These are phyloP conservation scores for Leptinotarsa undecemlineata DNA, from an alignment of 1,140 invertebrate genomes.

Conservation along the genomic window DNA sequence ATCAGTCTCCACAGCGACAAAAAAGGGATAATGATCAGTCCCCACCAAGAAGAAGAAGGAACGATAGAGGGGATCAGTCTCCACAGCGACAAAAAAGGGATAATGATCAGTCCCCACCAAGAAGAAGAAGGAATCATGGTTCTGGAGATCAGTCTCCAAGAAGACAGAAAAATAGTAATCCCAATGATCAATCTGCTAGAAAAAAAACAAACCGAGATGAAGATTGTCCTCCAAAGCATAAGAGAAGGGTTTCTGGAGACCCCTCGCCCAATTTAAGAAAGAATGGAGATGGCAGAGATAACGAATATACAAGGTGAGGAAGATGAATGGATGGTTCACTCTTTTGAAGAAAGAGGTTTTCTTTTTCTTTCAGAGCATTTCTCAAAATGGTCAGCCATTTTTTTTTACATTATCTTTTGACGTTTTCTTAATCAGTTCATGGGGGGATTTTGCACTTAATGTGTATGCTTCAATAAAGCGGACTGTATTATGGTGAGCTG, in stretches of 20 bases:
- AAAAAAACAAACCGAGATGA: constrained; percentile 27
- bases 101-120: constrained; percentile 38
- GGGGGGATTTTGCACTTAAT: too few species aligned
- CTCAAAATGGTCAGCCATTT: too few species aligned
- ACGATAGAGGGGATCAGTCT: neutral
- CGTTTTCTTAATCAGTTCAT: too few species aligned
- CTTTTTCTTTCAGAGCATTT: too few species aligned
- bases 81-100: constrained; percentile 40
- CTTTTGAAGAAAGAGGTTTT: too few species aligned
- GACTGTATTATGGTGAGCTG: too few species aligned
- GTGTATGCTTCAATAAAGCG: too few species aligned
- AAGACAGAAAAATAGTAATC: constrained; percentile 31
- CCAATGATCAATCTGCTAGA: constrained; percentile 31
- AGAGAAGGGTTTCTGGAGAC: neutral
- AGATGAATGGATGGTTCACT: too few species aligned
- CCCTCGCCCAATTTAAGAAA: neutral
- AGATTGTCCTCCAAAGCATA: neutral
- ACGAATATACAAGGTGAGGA: too few species aligned
- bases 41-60: constrained; percentile 35
- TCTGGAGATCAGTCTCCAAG: constrained; percentile 22
- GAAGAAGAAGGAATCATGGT: constrained; percentile 12
- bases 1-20: constrained; percentile 31
- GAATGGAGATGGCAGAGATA: neutral
- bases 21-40: constrained; percentile 27
- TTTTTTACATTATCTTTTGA: too few species aligned